Base-by-base conservation (phyloP, 2,888 invertebrate genomes). In the Abrostola triplasia region DNA sequence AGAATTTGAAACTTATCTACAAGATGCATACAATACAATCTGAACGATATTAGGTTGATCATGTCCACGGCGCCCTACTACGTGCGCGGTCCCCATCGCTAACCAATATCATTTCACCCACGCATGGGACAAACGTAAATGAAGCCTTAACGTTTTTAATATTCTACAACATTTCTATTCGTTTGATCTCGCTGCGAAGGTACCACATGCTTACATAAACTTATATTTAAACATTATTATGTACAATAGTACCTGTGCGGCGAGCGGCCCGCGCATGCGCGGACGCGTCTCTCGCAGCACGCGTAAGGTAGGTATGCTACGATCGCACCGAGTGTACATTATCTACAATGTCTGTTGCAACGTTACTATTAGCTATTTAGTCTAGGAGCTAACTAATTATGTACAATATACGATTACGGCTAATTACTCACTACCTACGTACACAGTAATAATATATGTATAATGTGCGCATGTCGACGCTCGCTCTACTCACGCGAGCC, bases 401-500 rank as follows among this genome's bases (percentile, higher is more conserved):
- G 73, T 83, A 83, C 83, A 83, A 59, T 62, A 66, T 64, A 59
- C 67, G 63, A 52, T 72, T 74, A 82, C 73, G 70, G 6, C 74
- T 78, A 80, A 54, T 68, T 79, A 79, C 70, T 75, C 57, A 67
- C 77, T 79, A 72, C 44, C 59, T 74, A 70, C 70, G 52, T 60
- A 71, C 76, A 53, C 64, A 67, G 60, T 62, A 48, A 59, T 56
- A 71, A 71, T 55, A 55, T 70, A 72, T 76, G 41, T 49, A 44
- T 36, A 67, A 51, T 7, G 49, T 4, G 41, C 44, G 47, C 50
- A 10, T 41, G 35, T 10, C 8, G 36, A 40, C 38, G 24, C 47
- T 6, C n/a, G 10, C 40, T 13, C 42, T 12, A 10, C 50, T 24
- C 13, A 8, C 36, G 0, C 24, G 11, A 5, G 5, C 47, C 9